These are phyloP conservation scores for Sorex maritimensis DNA, from an alignment of 2,797 vertebrate species.

Conservation along the genomic window DNA sequence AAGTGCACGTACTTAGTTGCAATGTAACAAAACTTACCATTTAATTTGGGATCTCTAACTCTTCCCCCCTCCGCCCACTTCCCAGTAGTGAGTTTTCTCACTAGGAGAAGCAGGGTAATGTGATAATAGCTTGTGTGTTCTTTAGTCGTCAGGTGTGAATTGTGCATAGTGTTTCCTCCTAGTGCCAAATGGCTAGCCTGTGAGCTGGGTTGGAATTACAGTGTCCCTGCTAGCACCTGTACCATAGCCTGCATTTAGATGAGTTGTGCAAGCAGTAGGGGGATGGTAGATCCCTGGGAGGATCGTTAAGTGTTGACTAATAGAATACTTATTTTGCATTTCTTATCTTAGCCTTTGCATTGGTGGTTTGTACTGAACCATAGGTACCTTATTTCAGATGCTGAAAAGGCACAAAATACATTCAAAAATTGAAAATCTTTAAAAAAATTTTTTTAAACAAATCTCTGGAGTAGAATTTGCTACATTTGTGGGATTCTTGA, in stretches of 20 bases:
- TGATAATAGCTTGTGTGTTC: slow-evolving; percentile 53
- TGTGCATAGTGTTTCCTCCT: slow-evolving; percentile 56
- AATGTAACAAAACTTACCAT: slow-evolving; percentile 24
- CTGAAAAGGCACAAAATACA: slow-evolving; percentile 30
- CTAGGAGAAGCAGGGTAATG: slow-evolving; percentile 23
- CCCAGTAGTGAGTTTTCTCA: slow-evolving; percentile 17
- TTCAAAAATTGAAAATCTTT: slow-evolving; percentile 50
- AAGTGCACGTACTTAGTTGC: slow-evolving; percentile 35
- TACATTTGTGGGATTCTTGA: slow-evolving; percentile 43
- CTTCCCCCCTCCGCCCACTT: not conserved
- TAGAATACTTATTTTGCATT: slow-evolving; percentile 22
- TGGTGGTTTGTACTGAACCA: slow-evolving; percentile 33
- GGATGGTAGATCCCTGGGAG: not conserved
- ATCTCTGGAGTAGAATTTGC: not conserved
- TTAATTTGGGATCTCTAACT: slow-evolving; percentile 21
- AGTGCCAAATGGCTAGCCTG: slow-evolving; percentile 42
- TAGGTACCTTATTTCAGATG: slow-evolving; percentile 53
- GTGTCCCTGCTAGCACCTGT: slow-evolving; percentile 7
- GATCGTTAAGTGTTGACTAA: not conserved
- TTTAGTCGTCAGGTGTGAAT: slow-evolving; percentile 65
- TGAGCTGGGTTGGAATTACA: slow-evolving; percentile 72
- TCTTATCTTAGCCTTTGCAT: slow-evolving; percentile 35
- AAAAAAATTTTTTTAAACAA: not conserved
- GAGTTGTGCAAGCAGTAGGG: not conserved
- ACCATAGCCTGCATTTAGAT: slow-evolving; percentile 58